Evolutionary conservation across 2,113 vertebrate genomes (phyloP).

Genomic region (Callochromis pleurospilus): DNA sequence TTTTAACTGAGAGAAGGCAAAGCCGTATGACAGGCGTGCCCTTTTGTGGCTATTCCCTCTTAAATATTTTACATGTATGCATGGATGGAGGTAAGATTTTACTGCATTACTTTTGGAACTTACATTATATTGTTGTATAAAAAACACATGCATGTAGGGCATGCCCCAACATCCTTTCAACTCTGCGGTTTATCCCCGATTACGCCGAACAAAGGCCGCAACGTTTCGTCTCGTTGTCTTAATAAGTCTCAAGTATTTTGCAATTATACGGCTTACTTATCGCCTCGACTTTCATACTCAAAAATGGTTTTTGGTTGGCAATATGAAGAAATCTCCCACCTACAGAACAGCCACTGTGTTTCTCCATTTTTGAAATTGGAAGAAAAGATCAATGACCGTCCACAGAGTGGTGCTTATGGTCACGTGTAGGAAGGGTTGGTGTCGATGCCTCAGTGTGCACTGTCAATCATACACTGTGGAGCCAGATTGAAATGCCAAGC

Average conservation of each 20-base stretch:
- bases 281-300: neutral
- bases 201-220: neutral
- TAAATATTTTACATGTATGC: neutral
- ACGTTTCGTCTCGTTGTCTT: neutral
- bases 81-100: neutral
- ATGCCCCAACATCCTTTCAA: neutral
- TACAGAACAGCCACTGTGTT: neutral
- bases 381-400: neutral
- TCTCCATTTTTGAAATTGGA: neutral
- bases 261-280: neutral
- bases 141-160: neutral
- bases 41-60: neutral
- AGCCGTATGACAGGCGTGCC: rapidly evolving
- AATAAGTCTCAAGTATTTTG: neutral
- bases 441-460: neutral
- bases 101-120: neutral
- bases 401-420: neutral
- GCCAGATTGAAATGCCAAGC: conserved; percentile 27
- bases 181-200: neutral
- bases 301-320: neutral
- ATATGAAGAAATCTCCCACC: neutral
- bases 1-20: neutral
- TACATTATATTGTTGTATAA: neutral
- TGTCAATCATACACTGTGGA: conserved; percentile 2
- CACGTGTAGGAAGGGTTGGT: conserved; percentile 17